A percentile compares a stretch with the other conserved stretches of the same genome.
Conservation (phyloP, 2,888 invertebrate genomes). For the Caenorhabditis panamensis region DNA sequence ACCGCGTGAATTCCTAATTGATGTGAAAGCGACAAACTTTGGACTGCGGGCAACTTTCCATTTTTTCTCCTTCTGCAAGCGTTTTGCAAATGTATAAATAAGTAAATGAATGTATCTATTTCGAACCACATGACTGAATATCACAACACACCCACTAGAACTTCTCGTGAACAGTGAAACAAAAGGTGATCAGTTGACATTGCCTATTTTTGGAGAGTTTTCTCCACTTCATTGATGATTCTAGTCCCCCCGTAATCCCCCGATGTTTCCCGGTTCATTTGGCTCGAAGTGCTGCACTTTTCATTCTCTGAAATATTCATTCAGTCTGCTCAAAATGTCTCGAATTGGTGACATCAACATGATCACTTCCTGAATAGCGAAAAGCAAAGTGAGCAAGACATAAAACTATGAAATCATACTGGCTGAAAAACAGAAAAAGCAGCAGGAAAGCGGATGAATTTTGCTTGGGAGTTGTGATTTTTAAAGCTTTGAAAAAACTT, state of each 20-base stretch:
- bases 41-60: slow-evolving; percentile 19
- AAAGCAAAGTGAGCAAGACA: background rate
- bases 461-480: background rate
- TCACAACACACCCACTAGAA: too few species aligned
- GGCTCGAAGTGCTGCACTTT: slow-evolving; percentile 28
- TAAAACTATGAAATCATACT: background rate
- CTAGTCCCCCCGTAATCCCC: background rate
- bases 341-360: slow-evolving; percentile 28
- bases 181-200: background rate
- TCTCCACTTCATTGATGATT: slow-evolving; percentile 42
- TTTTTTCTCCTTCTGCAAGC: slow-evolving; percentile 28
- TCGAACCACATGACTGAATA: too few species aligned
- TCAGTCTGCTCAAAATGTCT: slow-evolving; percentile 19
- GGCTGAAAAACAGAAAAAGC: background rate
- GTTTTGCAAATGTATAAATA: slow-evolving; percentile 27
- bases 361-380: background rate
- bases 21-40: slow-evolving; percentile 33
- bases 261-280: slow-evolving; percentile 30
- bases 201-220: background rate
- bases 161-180: too few species aligned
- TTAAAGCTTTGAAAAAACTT: too few species aligned
- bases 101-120: background rate
- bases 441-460: background rate
- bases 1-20: slow-evolving; percentile 40
- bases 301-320: slow-evolving; percentile 28